Percentiles rank a stretch among this genome's conserved stretches.
These are phyloP conservation scores for Dromas ardeola DNA, from an alignment of 2,113 vertebrate genomes.

Conservation along the genomic window DNA sequence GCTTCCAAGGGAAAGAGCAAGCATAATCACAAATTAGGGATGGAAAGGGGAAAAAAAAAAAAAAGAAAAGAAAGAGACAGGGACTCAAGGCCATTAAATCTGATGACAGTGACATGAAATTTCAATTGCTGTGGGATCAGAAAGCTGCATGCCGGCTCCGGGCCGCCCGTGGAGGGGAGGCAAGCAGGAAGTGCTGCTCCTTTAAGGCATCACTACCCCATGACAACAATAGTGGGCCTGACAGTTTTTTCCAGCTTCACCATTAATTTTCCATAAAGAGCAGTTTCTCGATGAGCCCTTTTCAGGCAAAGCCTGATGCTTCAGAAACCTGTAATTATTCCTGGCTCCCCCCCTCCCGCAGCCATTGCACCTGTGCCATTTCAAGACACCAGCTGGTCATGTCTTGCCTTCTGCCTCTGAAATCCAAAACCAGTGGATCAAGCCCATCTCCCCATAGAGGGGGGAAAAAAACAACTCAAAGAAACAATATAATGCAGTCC, in stretches of 20 bases:
- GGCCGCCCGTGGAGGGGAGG: not conserved
- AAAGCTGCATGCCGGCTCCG: not conserved
- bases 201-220: constrained; percentile 55
- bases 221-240: constrained; percentile 67
- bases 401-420: constrained; percentile 79
- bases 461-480: constrained; percentile 34
- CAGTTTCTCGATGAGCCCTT: constrained; percentile 73
- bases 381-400: constrained; percentile 82
- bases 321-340: constrained; percentile 85
- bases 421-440: constrained; percentile 71
- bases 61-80: not conserved
- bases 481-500: constrained; percentile 18
- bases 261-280: constrained; percentile 84
- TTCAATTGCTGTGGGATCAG: not conserved
- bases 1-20: not conserved
- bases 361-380: constrained; percentile 84
- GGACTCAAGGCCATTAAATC: not conserved
- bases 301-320: constrained; percentile 80
- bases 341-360: constrained; percentile 77
- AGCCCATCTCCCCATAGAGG: constrained; percentile 62
- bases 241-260: constrained; percentile 70
- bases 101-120: not conserved
- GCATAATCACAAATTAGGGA: constrained; percentile 3
- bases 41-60: not conserved
- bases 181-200: constrained; percentile 38